Evolutionary conservation across 2,113 vertebrate genomes (phyloP).

Genomic region (Mustelus asterias): DNA sequence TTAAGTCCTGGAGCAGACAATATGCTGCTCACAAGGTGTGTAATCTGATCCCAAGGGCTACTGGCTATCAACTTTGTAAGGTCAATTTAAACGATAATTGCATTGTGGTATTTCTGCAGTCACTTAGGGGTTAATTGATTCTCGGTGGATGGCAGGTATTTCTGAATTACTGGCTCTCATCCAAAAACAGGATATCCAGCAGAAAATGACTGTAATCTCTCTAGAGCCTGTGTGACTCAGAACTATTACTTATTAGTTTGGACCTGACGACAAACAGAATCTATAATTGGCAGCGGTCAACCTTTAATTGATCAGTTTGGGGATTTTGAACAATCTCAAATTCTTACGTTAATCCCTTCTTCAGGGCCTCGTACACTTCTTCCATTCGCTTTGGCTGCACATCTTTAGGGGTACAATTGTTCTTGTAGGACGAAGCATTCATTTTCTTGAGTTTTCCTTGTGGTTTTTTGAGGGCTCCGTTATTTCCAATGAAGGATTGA

Average conservation of each 20-base stretch:
- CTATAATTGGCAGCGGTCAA: not conserved
- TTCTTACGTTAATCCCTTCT: constrained; percentile 88
- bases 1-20: not conserved
- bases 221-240: not conserved
- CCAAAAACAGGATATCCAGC: not conserved
- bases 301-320: not conserved
- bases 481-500: constrained; percentile 95
- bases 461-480: constrained; percentile 81
- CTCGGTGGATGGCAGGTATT: not conserved
- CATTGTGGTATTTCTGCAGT: not conserved
- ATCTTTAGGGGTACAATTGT: constrained; percentile 73
- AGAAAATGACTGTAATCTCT: not conserved
- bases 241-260: not conserved
- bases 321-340: not conserved
- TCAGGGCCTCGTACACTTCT: constrained; percentile 83
- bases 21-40: not conserved
- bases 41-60: not conserved
- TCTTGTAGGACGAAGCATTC: constrained; percentile 82
- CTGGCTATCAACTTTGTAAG: not conserved
- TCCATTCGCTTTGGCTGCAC: constrained; percentile 86
- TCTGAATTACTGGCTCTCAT: not conserved
- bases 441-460: constrained; percentile 88
- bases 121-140: not conserved
- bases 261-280: not conserved
- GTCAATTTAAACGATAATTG: not conserved